Conservation (phyloP, 2,797 vertebrate species). For the Darevskia nairensis region DNA sequence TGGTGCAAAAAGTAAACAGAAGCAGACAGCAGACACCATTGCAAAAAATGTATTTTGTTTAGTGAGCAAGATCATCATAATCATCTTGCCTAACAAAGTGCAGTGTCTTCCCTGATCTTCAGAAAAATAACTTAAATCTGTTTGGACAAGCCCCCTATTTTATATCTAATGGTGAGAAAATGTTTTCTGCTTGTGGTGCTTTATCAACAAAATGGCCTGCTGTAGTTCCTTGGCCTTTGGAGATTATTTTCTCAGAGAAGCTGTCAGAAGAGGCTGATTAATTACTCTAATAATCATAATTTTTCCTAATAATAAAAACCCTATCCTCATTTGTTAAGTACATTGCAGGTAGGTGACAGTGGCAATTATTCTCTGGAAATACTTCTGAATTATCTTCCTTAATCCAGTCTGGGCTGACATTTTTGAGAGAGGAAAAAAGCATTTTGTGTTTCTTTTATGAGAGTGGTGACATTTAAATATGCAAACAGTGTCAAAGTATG, state of each 20-base stretch:
- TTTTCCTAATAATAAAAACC: constrained; percentile 82
- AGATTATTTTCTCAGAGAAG: constrained; percentile 78
- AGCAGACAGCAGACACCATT: constrained; percentile 12
- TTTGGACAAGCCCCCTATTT: constrained; percentile 56
- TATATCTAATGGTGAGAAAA: constrained; percentile 56
- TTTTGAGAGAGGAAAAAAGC: constrained; percentile 77
- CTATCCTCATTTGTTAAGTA: constrained; percentile 88
- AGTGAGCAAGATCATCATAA: constrained; percentile 48
- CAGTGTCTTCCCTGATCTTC: constrained; percentile 35
- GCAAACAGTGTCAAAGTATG: constrained; percentile 76
- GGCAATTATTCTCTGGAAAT: constrained; percentile 88
- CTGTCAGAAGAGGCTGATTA: constrained; percentile 90
- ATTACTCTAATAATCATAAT: constrained; percentile 88
- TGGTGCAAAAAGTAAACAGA: not conserved
- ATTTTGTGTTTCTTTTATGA: constrained; percentile 82
- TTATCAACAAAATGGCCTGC: constrained; percentile 75
- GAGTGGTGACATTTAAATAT: constrained; percentile 84
- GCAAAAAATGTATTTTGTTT: constrained; percentile 29
- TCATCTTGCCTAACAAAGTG: constrained; percentile 30
- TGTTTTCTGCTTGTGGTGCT: constrained; percentile 65
- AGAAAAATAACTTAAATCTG: constrained; percentile 59
- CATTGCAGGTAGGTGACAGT: constrained; percentile 83
- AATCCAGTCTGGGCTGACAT: constrained; percentile 80
- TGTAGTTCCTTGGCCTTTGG: constrained; percentile 77
- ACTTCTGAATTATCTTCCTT: constrained; percentile 87